A percentile compares a stretch with the other conserved stretches of the same genome.
These are phyloP conservation scores for Amphipoea oculea DNA, from an alignment of 2,888 invertebrate genomes.

Conservation along the genomic window DNA sequence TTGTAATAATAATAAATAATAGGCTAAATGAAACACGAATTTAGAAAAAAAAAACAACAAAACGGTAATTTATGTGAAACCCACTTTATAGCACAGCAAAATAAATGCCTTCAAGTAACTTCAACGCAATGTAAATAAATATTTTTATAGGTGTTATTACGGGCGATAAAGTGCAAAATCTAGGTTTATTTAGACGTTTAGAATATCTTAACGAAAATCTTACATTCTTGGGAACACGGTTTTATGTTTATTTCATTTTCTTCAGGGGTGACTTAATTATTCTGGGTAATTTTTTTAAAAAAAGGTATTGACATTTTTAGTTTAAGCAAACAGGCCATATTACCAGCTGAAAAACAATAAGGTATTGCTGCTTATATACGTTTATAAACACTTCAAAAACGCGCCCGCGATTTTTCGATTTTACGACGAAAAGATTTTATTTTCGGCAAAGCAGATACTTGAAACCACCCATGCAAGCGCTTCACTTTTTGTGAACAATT, in stretches of 20 bases:
- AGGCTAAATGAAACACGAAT: background rate
- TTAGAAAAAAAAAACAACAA: conserved; percentile 6
- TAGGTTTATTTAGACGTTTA: conserved; percentile 46
- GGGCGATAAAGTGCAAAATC: conserved; percentile 52
- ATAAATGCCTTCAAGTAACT: conserved; percentile 33
- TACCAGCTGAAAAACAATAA: background rate
- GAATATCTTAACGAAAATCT: conserved; percentile 39
- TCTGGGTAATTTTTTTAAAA: background rate
- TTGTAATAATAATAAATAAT: background rate
- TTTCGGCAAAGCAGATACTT: too few species aligned
- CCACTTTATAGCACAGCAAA: conserved; percentile 23
- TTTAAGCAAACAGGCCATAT: background rate
- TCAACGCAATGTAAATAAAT: conserved; percentile 36
- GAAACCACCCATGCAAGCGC: too few species aligned
- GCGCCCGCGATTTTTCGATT: background rate
- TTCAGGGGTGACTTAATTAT: background rate
- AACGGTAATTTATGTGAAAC: background rate
- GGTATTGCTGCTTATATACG: background rate
- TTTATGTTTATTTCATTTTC: conserved; percentile 22
- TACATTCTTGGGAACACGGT: conserved; percentile 14
- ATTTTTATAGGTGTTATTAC: conserved; percentile 53
- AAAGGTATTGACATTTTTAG: background rate
- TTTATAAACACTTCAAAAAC: background rate
- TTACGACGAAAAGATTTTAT: too few species aligned
- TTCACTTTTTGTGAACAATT: too few species aligned